Base-by-base conservation (phyloP, 2,797 vertebrate species). In the Pseudochromis fuscus region DNA sequence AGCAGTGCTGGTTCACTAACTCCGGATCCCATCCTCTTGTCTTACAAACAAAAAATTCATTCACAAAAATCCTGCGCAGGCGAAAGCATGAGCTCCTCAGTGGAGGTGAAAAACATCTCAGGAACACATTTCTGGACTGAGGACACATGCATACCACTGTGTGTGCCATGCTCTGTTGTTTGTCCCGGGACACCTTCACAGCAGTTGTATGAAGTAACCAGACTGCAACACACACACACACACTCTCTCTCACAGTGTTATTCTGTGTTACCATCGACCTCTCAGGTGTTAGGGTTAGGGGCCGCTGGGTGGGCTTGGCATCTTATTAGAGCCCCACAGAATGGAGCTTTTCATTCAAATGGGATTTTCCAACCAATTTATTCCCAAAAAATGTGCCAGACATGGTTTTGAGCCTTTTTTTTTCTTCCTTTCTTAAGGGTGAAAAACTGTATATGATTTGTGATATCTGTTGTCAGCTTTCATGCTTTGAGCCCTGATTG, bases 261-360 rank as follows among this genome's bases (percentile, higher is more conserved):
- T 77, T 85, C 73, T 77, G 80, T 78, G 65, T 74, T 65, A 4
- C 67, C 44, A 30, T 52, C 37, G 87, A 90, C 90, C 90, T 88
- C 68, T 74, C 52, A 83, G 89, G 90, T 88, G 89, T 92, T 81
- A 67, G 81, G 86, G 89, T 90, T 68, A 83, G 66, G 81, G 83
- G 87, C 68, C 72, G 33, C 61, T 23, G 68, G 69, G 68, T 77
- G 75, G 79, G 73, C 77, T 81, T 62, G 70, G 53, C 60, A 72
- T 78, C 73, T 37, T 65, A 53, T 75, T 84, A 51, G 73, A 68
- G 56, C 33, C 61, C 71, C 40, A 72, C 44, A 85, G 59, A 88
- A 88, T 63, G 30, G 21, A 72, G 62, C 69, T 85, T 85, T 90
- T 90, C 77, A 81, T 88, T 80, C 71, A 70, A 48, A 58, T 48